A percentile compares a stretch with the other conserved stretches of the same genome.
Conservation (phyloP, 2,113 vertebrate genomes). For the Petroica traversi region DNA sequence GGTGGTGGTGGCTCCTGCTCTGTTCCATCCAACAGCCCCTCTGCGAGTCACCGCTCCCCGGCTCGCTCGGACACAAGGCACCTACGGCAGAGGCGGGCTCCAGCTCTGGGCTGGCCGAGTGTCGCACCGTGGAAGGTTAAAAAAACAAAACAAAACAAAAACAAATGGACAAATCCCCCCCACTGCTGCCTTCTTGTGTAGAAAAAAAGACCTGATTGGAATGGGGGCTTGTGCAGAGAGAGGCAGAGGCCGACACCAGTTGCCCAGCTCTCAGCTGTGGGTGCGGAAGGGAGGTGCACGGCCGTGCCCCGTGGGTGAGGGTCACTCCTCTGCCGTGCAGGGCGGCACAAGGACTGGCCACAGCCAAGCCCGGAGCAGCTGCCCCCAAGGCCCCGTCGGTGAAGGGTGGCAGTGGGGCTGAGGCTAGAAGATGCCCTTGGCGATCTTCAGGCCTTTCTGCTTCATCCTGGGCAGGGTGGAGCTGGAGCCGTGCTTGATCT, state of each 20-base stretch:
- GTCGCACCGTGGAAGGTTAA: constrained; percentile 16
- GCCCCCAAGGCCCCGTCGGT: constrained; percentile 6
- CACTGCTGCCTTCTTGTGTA: constrained; percentile 14
- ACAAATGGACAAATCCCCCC: background rate
- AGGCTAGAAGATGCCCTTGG: constrained; percentile 96
- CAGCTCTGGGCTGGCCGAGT: constrained; percentile 61
- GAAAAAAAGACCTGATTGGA: constrained; percentile 40
- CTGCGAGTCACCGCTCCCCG: background rate
- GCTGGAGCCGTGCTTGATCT: constrained; percentile 89
- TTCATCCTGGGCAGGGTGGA: constrained; percentile 97
- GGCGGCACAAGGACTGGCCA: background rate
- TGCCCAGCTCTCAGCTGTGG: background rate
- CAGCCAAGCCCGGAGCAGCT: background rate
- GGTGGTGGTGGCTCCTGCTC: background rate
- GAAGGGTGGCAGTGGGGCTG: constrained; percentile 24
- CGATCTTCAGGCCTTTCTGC: constrained; percentile 96
- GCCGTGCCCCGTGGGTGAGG: background rate
- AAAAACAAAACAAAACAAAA: background rate
- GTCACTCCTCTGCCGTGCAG: background rate
- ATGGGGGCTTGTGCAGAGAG: background rate
- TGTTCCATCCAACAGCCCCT: background rate
- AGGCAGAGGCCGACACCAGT: background rate
- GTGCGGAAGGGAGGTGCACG: background rate
- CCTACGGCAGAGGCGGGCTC: constrained; percentile 75
- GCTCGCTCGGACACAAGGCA: constrained; percentile 71